Evolutionary conservation across 2,888 invertebrate genomes (phyloP).

Genomic region (Neoitamus cyanurus): DNA sequence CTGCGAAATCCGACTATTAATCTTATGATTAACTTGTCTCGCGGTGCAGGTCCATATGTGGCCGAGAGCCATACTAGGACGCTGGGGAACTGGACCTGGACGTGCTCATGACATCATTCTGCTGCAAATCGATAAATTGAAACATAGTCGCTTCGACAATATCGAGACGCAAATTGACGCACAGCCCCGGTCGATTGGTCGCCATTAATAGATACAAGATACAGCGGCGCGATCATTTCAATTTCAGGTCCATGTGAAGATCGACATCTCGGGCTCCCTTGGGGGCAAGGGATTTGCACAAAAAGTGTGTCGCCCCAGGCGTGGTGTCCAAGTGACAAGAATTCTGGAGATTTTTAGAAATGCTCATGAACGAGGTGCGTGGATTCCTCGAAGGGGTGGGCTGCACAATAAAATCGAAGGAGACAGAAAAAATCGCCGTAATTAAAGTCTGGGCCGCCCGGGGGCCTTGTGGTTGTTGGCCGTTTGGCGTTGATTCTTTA

Average conservation of each 20-base stretch:
- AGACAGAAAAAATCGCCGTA: not conserved
- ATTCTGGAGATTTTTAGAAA: not conserved
- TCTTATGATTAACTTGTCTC: constrained; percentile 45
- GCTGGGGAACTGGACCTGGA: not conserved
- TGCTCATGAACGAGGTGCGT: not conserved
- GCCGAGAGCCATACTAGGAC: not conserved
- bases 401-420: not conserved
- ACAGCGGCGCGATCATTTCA: not conserved
- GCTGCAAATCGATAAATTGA: not conserved
- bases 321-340: not conserved
- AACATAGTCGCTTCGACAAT: not conserved
- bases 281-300: not conserved
- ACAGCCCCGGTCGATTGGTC: not conserved
- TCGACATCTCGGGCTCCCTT: not conserved
- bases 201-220: not conserved
- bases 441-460: not conserved
- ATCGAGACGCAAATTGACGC: not conserved
- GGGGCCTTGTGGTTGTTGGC: not conserved
- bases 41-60: not conserved
- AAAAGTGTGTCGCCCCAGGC: not conserved
- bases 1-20: constrained; percentile 19
- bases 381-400: not conserved
- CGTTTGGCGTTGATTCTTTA: not conserved
- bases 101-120: not conserved
- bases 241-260: not conserved